These are phyloP conservation scores for Lasioglossum villosulum DNA, from an alignment of 2,888 invertebrate genomes.

Conservation along the genomic window DNA sequence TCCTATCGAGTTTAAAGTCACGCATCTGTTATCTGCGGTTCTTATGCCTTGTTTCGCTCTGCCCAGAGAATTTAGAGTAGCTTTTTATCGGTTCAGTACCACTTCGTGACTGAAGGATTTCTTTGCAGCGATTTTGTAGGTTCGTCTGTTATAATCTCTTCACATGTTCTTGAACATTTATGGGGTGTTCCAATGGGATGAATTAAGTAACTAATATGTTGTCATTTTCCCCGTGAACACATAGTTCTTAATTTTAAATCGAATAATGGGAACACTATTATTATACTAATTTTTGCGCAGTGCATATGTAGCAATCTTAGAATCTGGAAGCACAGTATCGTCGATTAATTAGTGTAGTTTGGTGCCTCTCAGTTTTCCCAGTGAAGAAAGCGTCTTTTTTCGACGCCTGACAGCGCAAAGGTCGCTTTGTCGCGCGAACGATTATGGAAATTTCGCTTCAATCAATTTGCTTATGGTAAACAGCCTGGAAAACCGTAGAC, in stretches of 20 bases:
- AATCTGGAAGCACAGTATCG: not conserved
- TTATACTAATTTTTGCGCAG: not conserved
- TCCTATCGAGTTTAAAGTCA: not conserved
- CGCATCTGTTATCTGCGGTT: not conserved
- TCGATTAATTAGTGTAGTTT: not conserved
- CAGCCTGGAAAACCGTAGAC: slow-evolving; percentile 5
- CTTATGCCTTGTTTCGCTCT: not conserved
- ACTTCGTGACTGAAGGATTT: not conserved
- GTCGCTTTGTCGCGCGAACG: slow-evolving; percentile 1
- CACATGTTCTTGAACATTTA: not conserved
- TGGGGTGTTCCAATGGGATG: no score
- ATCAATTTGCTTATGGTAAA: slow-evolving; percentile 36
- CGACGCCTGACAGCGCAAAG: not conserved
- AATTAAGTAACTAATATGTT: no score
- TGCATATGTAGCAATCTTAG: not conserved
- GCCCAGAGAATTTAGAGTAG: not conserved
- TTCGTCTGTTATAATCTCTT: not conserved
- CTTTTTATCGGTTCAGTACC: not conserved
- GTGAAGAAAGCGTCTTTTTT: not conserved
- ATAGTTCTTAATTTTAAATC: not conserved
- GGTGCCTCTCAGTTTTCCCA: not conserved
- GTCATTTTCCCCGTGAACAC: no score
- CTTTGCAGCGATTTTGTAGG: not conserved
- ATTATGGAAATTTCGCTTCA: slow-evolving; percentile 10
- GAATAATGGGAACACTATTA: not conserved